Evolutionary conservation across 53 echinoderm and acorn worm species (phyloP), one percentile per base, ranked within the genome.

Genomic region (Echinometra lucunter): DNA sequence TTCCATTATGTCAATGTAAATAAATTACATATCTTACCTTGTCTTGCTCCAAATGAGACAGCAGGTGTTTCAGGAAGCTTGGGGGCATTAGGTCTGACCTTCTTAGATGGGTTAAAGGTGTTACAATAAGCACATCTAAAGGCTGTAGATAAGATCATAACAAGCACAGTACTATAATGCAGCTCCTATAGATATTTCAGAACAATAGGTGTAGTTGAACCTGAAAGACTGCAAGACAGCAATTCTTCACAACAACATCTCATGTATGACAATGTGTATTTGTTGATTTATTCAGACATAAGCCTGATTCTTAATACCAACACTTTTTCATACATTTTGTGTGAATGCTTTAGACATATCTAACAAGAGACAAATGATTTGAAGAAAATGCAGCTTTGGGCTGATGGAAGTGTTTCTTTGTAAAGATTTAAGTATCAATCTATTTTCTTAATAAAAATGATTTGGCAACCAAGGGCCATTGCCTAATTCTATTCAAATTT

Each of bases 51-150:
- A 42, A 63, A 80, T 34, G 56, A 13, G 23, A 93, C 13, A 80
- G 93, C 93, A 57, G 93, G 93, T 56, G 96, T 95, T 27, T 95
- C 97, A 4, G 97, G 97, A 23, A 99, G 95, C 66, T 95, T 97
- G 10, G 99, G 99, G 8, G 99, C 99, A 66, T 98, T 97, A 1
- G 98, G 98, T 49, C 97, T 88, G 17, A 96, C 93, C 78, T 99
- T 99, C 83, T 95, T 97, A 40, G 99, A 95, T 88, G 98, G 98
- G 91, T 99, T 99, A 40, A 99, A 95, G 18, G 92, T 95, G 40
- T 96, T 91, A 82, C 99, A 99, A 94, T 97, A 99, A 4, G 99
- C 97, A 96, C 99, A 99, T 49, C 95, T 96, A 88, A 96, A 99
- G 63, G 99, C 99, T 99, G 95, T 16, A 89, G 83, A 45, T 23